Conservation (phyloP, 2,797 vertebrate genomes). For the Odontamblyopus lacepedii region DNA sequence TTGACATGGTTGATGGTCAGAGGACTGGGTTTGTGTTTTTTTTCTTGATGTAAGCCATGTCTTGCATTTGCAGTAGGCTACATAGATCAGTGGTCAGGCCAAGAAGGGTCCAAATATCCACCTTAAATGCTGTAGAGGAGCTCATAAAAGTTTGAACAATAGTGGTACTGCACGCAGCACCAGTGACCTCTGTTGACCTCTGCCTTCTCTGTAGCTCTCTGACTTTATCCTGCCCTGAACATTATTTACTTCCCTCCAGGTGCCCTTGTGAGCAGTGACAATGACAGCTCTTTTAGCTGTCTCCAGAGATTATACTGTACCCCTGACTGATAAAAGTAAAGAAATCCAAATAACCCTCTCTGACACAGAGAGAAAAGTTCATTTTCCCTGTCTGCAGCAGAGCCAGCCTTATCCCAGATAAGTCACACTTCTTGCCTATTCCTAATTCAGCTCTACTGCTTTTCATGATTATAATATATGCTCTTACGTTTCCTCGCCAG, state of each 20-base stretch:
- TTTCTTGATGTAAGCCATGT: background rate
- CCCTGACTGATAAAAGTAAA: slow-evolving; percentile 54
- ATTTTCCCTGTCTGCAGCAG: slow-evolving; percentile 44
- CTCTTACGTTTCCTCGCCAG: slow-evolving; percentile 25
- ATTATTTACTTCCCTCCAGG: slow-evolving; percentile 55
- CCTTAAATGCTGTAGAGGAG: background rate
- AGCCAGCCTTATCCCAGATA: slow-evolving; percentile 25
- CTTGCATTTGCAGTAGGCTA: too few species aligned
- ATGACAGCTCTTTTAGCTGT: slow-evolving; percentile 59
- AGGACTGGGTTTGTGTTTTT: background rate
- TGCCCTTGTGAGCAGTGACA: slow-evolving; percentile 61
- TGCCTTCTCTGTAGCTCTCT: slow-evolving; percentile 34
- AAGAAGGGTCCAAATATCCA: background rate
- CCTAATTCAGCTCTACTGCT: slow-evolving; percentile 29
- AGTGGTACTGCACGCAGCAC: slow-evolving; percentile 7
- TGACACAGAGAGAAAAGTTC: slow-evolving; percentile 35
- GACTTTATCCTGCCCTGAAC: slow-evolving; percentile 45
- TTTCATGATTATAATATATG: slow-evolving; percentile 15
- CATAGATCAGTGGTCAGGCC: background rate
- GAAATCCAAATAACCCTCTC: slow-evolving; percentile 46
- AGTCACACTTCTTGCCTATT: slow-evolving; percentile 28
- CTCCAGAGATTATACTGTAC: slow-evolving; percentile 55
- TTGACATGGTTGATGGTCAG: background rate
- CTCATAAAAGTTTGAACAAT: background rate
- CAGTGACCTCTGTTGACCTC: slow-evolving; percentile 51